phyloP scores from a whole-genome alignment of 2,888 invertebrate genomes.

The Elysia crispata region DNA sequence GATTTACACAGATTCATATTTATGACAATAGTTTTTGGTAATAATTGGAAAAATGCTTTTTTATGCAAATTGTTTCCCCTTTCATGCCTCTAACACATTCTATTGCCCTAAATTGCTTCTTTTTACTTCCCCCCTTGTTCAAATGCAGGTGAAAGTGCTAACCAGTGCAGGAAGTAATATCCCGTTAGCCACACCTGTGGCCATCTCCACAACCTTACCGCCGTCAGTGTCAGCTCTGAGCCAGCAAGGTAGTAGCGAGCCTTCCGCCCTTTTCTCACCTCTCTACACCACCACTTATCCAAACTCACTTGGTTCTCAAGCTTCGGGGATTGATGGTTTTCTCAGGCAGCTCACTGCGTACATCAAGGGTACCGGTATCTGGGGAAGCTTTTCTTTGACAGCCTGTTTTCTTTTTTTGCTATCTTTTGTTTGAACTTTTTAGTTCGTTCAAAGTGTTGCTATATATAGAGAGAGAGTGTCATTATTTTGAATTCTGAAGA shows the following conservation, averaged over 20 bases:
- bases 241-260: slow-evolving; percentile 67
- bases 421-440: slow-evolving; percentile 12
- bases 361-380: slow-evolving; percentile 56
- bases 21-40: too few relatives aligned
- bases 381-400: slow-evolving; percentile 35
- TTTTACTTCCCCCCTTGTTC: not conserved
- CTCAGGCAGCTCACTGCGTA: slow-evolving; percentile 58
- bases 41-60: too few relatives aligned
- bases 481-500: too few relatives aligned
- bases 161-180: slow-evolving; percentile 79
- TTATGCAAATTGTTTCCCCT: too few relatives aligned
- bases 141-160: slow-evolving; percentile 81
- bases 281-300: slow-evolving; percentile 56
- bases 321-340: slow-evolving; percentile 55
- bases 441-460: not conserved
- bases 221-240: slow-evolving; percentile 82
- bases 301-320: slow-evolving; percentile 44
- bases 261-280: slow-evolving; percentile 55
- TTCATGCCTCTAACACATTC: too few relatives aligned
- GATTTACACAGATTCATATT: too few relatives aligned
- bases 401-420: slow-evolving; percentile 30
- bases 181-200: slow-evolving; percentile 80
- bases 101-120: not conserved
- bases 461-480: too few relatives aligned
- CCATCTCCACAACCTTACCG: slow-evolving; percentile 82